Conservation (phyloP, 2,888 invertebrate species). For the Aethes cnicana region DNA sequence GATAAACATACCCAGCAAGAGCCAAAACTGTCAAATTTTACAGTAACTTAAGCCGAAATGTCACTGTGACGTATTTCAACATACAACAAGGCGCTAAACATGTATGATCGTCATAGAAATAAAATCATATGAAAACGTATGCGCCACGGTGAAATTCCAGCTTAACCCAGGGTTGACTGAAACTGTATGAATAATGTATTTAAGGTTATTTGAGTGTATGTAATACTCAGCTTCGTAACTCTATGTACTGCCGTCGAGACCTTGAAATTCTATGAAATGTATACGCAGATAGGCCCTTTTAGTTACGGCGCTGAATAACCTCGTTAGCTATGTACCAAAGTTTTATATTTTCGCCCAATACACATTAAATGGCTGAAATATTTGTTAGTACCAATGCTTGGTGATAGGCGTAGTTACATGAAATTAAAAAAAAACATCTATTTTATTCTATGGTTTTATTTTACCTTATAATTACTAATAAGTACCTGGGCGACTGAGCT, state of each 20-base stretch:
- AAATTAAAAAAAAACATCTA: slow-evolving; percentile 71
- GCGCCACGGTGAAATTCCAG: not conserved
- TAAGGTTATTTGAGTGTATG: slow-evolving; percentile 26
- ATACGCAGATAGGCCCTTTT: no score
- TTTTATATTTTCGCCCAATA: slow-evolving; percentile 75
- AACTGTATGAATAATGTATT: slow-evolving; percentile 22
- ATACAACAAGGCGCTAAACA: no score
- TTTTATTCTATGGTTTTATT: slow-evolving; percentile 47
- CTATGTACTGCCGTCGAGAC: slow-evolving; percentile 44
- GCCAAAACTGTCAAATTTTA: not conserved
- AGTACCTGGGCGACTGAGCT: no score
- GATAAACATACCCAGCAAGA: no score
- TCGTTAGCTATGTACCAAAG: slow-evolving; percentile 79
- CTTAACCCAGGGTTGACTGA: slow-evolving; percentile 7
- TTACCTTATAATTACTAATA: no score
- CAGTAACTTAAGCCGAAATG: no score
- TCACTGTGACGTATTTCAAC: no score
- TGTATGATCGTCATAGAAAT: no score
- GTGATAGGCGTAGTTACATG: slow-evolving; percentile 69
- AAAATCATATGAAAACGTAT: no score
- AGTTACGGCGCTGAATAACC: no score
- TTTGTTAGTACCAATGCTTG: slow-evolving; percentile 72
- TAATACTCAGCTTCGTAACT: slow-evolving; percentile 28
- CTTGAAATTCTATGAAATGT: no score
- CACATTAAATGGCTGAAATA: slow-evolving; percentile 48